Evolutionary conservation across 2,888 invertebrate species (phyloP), one percentile per base, ranked within the genome.

Genomic region (Drosophila mimetica): DNA sequence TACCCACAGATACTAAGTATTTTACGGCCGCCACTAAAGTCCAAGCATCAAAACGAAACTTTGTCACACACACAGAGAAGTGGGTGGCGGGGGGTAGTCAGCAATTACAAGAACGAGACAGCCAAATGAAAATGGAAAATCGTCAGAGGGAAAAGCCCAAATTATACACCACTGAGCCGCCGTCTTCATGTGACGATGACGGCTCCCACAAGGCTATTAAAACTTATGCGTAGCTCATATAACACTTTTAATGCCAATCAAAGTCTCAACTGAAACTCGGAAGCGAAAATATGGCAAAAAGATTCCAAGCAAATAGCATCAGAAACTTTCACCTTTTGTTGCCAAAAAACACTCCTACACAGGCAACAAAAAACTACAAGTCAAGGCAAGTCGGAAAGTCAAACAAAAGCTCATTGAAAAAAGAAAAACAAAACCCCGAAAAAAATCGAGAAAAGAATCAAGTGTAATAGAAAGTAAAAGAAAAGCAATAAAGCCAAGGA

Each of bases 191-290:
- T 39, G 65, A n/a, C 61, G 16, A 46, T n/a, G 37, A 37, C 32
- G 44, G 50, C 16, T 44, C 64, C 65, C 65, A 22, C 61, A 61
- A 77, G 77, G 75, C 77, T 80, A 77, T 80, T 77, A 77, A 77
- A 77, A 77, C 81, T 77, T 80, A 63, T 77, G 67, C 63, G 77
- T 79, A 71, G 66, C 75, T 75, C 66, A 77, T 80, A 71, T 80
- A 80, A 75, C 75, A 77, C 75, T 80, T 80, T 77, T 77, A 80
- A 80, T 77, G 77, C 81, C 77, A 77, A 77, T 77, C 77, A 77
- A 80, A 77, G 77, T 67, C 78, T 51, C 59, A 67, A 48, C 52
- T 53, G 54, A 72, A 76, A 72, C 58, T 71, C 55, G 25, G 25
- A 4, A 34, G 8, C 36, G 16, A 51, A 28, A 34, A 52, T 64